Base-by-base conservation (phyloP, 1,140 invertebrate genomes). In the Dinothrombium tinctorium region DNA sequence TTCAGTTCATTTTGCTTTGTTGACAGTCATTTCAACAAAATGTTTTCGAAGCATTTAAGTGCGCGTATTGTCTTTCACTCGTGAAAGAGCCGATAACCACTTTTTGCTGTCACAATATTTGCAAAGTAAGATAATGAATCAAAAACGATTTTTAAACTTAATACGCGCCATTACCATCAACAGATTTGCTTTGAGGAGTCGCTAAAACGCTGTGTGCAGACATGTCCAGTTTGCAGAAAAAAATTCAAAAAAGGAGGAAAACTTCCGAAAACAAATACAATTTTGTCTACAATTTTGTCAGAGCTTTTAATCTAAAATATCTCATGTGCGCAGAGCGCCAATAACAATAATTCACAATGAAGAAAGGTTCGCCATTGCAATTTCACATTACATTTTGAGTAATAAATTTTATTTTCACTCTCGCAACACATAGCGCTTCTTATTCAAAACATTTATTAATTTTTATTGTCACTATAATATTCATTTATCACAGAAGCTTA, bases 51-150 rank as follows among this genome's bases (percentile, higher is more conserved):
- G 49, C 60, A 21, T 82, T 83, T 55, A 63, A 64, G 2, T 84
- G 80, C 53, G 72, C 76, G 28, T 80, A 76, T 48, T 84, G 80
- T 53, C 73, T 78, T 54, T 74, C 77, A 36, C 46, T 83, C 4
- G 69, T 74, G 0, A 69, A 59, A 39, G 63, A 69, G 44, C 78
- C 78, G 1, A 60, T 82, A 2, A 81, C 78, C 0, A 76, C 73
- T 3, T 56, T 62, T 4, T 83, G 79, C 48, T 53, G 56, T 32
- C 80, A 84, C 51, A 83, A 77, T 51, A 69, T 81, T 43, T 84
- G 79, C 53, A 58, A 60, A 50, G 72, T 74, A 57, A 61, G 61
- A 37, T 38, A 14, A 11, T 38, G 21, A 12, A 14, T 2, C 14
- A n/a, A 6, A 37, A 37, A 37, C n/a, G 11, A 12, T 22, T 38